These are phyloP conservation scores for Unio delphinus DNA, from an alignment of 2,888 invertebrate species.

Conservation along the genomic window DNA sequence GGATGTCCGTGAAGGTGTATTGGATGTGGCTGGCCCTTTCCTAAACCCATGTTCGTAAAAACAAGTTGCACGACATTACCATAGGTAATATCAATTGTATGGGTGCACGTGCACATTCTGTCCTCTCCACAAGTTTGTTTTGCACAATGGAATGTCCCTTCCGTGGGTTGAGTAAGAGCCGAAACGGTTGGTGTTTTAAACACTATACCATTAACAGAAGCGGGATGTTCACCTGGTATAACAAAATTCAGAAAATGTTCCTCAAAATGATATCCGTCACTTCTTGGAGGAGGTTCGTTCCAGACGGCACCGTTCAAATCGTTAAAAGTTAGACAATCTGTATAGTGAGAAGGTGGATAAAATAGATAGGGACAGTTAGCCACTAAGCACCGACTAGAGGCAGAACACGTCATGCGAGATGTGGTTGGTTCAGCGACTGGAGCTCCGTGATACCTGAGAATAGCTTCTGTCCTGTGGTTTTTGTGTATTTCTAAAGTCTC, in stretches of 20 bases:
- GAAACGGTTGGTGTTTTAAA: slow-evolving; percentile 10
- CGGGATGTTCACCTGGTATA: slow-evolving; percentile 15
- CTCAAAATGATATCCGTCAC: slow-evolving; percentile 6
- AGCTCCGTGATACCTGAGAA: slow-evolving; percentile 20
- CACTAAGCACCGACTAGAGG: slow-evolving; percentile 12
- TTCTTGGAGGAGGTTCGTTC: slow-evolving; percentile 1
- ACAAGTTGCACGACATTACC: slow-evolving; percentile 34
- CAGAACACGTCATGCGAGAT: slow-evolving; percentile 7
- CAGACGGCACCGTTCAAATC: slow-evolving; percentile 4
- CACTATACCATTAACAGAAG: slow-evolving; percentile 20
- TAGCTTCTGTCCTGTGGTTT: slow-evolving; percentile 18
- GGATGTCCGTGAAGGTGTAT: slow-evolving; percentile 56
- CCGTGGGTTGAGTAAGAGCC: slow-evolving; percentile 13
- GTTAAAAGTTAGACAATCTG: slow-evolving; percentile 13
- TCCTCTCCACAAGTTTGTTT: slow-evolving; percentile 11
- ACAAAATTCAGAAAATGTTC: slow-evolving; percentile 31
- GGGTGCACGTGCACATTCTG: slow-evolving; percentile 26
- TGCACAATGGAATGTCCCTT: slow-evolving; percentile 9
- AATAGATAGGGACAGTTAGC: slow-evolving; percentile 27
- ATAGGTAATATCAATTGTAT: slow-evolving; percentile 15
- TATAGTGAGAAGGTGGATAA: slow-evolving; percentile 9
- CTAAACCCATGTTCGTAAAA: slow-evolving; percentile 22
- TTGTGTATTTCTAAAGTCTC: slow-evolving; percentile 16
- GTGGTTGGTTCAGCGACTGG: slow-evolving; percentile 14
- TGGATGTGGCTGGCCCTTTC: slow-evolving; percentile 40